These are phyloP conservation scores for Vanessa atalanta DNA, from an alignment of 1,140 invertebrate species.

Conservation along the genomic window DNA sequence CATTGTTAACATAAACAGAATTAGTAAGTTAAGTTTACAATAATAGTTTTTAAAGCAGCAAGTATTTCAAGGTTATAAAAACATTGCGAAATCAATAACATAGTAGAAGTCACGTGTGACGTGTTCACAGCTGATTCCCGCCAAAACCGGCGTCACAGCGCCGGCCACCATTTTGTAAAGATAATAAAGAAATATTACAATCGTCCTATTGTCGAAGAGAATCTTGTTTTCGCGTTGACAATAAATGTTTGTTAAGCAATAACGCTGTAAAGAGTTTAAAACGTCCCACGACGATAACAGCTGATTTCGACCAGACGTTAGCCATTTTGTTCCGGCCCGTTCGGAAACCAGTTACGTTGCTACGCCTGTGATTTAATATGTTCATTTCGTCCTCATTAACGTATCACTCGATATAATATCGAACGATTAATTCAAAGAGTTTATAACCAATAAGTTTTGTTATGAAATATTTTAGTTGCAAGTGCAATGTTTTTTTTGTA, in stretches of 20 bases:
- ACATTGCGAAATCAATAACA: not conserved
- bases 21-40: not conserved
- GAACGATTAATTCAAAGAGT: constrained; percentile 15
- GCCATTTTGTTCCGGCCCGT: constrained; percentile 46
- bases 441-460: not conserved
- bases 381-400: constrained; percentile 35
- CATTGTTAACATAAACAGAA: not conserved
- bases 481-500: constrained; percentile 2
- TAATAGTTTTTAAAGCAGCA: not conserved
- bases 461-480: constrained; percentile 17
- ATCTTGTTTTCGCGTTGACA: constrained; percentile 44
- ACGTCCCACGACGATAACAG: constrained; percentile 55
- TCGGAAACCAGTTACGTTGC: constrained; percentile 55
- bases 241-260: constrained; percentile 39
- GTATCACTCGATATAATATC: constrained; percentile 37
- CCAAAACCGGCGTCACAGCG: constrained; percentile 52
- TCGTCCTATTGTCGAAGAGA: constrained; percentile 42
- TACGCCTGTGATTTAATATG: constrained; percentile 41
- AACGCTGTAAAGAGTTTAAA: constrained; percentile 22
- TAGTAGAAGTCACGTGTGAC: constrained; percentile 34
- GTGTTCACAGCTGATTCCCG: constrained; percentile 66
- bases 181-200: constrained; percentile 34
- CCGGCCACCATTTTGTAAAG: constrained; percentile 43
- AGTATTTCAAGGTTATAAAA: constrained; percentile 25
- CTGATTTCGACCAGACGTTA: constrained; percentile 55